These are phyloP conservation scores for Thalassarche chlororhynchos DNA, from an alignment of 2,113 vertebrate genomes.

Conservation along the genomic window DNA sequence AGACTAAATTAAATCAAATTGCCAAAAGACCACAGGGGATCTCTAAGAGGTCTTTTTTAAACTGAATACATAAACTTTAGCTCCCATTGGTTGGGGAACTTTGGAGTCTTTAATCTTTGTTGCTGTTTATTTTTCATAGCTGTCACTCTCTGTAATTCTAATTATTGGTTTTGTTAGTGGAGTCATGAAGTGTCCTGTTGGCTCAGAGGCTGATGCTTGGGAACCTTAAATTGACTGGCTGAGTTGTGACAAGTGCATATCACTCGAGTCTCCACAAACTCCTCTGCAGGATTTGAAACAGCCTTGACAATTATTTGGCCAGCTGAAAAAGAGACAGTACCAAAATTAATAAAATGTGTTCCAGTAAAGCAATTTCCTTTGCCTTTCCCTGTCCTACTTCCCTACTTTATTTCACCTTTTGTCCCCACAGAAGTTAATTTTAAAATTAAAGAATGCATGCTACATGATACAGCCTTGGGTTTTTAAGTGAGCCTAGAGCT, in stretches of 20 bases:
- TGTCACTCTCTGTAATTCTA: constrained; percentile 47
- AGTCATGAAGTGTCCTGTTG: constrained; percentile 42
- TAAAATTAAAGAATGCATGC: constrained; percentile 28
- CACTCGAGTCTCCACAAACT: not conserved
- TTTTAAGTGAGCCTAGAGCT: constrained; percentile 3
- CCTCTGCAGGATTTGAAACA: constrained; percentile 39
- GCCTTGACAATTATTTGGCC: constrained; percentile 34
- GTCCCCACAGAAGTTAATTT: constrained; percentile 55
- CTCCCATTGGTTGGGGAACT: not conserved
- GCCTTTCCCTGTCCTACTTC: constrained; percentile 21
- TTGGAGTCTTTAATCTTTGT: constrained; percentile 47
- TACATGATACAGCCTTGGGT: constrained; percentile 32
- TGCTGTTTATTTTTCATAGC: constrained; percentile 68
- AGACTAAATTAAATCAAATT: constrained; percentile 62
- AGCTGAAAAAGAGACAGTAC: constrained; percentile 50
- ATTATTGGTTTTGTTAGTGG: constrained; percentile 48
- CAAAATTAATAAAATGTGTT: constrained; percentile 69
- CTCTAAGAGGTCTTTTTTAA: constrained; percentile 16
- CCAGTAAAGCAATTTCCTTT: constrained; percentile 65
- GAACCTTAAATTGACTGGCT: constrained; percentile 28
- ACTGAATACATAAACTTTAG: constrained; percentile 21
- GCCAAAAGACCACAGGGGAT: constrained; percentile 34
- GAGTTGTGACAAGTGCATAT: constrained; percentile 17
- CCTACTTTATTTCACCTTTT: constrained; percentile 51
- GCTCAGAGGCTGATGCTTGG: constrained; percentile 7